Percentiles rank a stretch among this genome's conserved stretches.
Conservation (phyloP, 2,113 vertebrate genomes). For the Calypte anna region DNA sequence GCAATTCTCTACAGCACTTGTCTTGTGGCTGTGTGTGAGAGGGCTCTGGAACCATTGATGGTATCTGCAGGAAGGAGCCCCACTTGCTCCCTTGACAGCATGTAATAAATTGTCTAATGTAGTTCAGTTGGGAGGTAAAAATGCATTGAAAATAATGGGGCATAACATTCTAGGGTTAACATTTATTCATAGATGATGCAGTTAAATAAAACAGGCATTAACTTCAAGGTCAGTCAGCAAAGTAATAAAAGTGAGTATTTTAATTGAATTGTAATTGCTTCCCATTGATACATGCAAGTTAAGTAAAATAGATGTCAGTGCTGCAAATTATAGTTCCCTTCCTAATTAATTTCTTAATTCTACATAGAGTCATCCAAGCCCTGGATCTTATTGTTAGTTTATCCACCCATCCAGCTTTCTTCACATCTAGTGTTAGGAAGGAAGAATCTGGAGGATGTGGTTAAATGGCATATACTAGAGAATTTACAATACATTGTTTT, state of each 20-base stretch:
- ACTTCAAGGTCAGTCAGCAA: constrained; percentile 84
- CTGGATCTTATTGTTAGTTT: constrained; percentile 76
- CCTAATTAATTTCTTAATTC: constrained; percentile 82
- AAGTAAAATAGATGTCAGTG: constrained; percentile 80
- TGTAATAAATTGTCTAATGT: constrained; percentile 72
- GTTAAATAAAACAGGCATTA: constrained; percentile 83
- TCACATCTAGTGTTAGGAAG: not conserved
- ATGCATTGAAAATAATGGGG: constrained; percentile 80
- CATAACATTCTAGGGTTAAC: constrained; percentile 81
- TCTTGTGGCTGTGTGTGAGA: not conserved
- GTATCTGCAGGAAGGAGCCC: not conserved
- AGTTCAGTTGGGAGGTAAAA: constrained; percentile 75
- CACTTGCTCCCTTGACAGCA: constrained; percentile 63
- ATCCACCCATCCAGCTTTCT: constrained; percentile 69
- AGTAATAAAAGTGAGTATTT: constrained; percentile 83
- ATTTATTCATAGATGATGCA: constrained; percentile 81
- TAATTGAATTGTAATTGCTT: constrained; percentile 85
- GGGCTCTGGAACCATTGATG: not conserved
- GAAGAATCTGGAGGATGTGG: constrained; percentile 1
- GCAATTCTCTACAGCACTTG: not conserved
- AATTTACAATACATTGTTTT: constrained; percentile 9
- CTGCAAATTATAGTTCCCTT: constrained; percentile 76
- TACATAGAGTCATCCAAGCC: constrained; percentile 52
- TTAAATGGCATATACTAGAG: constrained; percentile 37
- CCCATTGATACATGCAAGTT: constrained; percentile 79